These are phyloP conservation scores for Holacanthus passer DNA, from an alignment of 2,113 vertebrate genomes.

Conservation along the genomic window DNA sequence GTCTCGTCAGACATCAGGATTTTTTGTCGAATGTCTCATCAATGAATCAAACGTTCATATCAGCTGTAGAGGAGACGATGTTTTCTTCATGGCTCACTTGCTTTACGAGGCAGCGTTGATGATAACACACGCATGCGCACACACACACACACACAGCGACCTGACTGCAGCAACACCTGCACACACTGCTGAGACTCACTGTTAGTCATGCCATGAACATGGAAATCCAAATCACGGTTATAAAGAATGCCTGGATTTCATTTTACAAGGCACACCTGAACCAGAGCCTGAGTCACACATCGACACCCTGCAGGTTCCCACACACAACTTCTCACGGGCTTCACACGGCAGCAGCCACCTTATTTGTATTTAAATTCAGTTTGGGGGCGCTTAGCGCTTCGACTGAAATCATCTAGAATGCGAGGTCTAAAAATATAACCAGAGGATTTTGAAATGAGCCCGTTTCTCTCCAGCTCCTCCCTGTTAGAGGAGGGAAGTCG, in stretches of 20 bases:
- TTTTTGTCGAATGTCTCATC: background rate
- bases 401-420: conserved; percentile 4
- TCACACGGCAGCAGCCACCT: background rate
- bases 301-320: conserved; percentile 48
- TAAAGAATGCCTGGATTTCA: conserved; percentile 35
- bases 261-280: conserved; percentile 70
- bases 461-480: background rate
- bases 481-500: conserved; percentile 33
- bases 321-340: background rate
- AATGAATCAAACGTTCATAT: background rate
- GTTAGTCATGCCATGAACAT: conserved; percentile 36
- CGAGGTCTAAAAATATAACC: conserved; percentile 42
- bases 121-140: conserved; percentile 1
- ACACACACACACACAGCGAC: background rate
- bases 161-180: conserved; percentile 22
- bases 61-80: no score
- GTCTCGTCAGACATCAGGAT: background rate
- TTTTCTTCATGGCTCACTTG: background rate
- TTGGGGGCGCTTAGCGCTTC: background rate
- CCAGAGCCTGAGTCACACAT: conserved; percentile 62
- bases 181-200: conserved; percentile 10
- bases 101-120: background rate
- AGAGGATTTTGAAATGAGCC: background rate
- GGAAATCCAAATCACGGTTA: background rate
- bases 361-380: background rate